Evolutionary conservation across 2,113 vertebrate genomes (phyloP).

Genomic region (Cichladusa arquata): DNA sequence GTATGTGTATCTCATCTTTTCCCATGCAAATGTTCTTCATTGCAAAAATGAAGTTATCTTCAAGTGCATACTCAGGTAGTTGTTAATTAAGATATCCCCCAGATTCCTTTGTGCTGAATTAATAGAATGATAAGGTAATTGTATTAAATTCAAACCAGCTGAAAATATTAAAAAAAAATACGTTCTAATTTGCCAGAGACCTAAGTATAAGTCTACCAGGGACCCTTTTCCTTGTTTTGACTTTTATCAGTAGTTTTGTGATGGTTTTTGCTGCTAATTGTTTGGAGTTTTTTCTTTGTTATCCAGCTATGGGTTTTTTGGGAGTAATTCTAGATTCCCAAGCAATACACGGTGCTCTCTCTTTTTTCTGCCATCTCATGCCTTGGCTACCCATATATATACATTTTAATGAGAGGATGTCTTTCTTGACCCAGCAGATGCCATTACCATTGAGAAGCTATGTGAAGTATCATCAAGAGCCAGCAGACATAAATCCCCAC

Average conservation of each 20-base stretch:
- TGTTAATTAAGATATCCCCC: neutral
- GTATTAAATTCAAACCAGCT: neutral
- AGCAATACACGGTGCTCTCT: neutral
- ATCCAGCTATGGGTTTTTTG: neutral
- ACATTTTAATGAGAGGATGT: neutral
- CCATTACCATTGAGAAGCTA: neutral
- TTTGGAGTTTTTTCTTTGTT: neutral
- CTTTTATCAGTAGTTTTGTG: neutral
- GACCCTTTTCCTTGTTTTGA: neutral
- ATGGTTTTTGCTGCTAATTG: neutral
- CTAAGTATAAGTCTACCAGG: neutral
- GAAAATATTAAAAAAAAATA: neutral
- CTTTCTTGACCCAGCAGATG: neutral
- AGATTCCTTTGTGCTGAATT: neutral
- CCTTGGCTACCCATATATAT: neutral
- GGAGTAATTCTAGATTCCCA: neutral
- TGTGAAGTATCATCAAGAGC: conserved; percentile 13
- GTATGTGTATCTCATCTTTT: neutral
- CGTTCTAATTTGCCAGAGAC: neutral
- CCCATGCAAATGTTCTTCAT: neutral
- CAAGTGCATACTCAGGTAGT: neutral
- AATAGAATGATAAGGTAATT: neutral
- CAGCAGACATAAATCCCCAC: conserved; percentile 14
- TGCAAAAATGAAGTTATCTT: neutral
- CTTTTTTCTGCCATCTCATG: neutral